Evolutionary conservation across 2,797 vertebrate genomes (phyloP), one percentile per base, ranked within the genome.

Genomic region (Lepus townsendii): DNA sequence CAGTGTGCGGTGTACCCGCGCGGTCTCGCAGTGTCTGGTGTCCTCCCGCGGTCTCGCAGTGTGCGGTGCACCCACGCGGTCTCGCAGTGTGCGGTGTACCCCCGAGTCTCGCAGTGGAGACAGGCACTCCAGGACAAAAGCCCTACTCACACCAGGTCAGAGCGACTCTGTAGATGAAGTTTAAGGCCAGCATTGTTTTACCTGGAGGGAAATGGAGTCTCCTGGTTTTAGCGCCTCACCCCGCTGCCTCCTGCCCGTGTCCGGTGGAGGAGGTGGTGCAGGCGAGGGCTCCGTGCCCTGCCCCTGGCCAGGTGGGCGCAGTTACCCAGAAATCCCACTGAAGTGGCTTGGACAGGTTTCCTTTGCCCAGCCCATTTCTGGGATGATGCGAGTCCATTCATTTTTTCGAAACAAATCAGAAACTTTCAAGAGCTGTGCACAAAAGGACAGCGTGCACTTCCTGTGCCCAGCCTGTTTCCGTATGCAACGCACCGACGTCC

Each of bases 191-290:
- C 12, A 62, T 6, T 3, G 27, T 88, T 69, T 68, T n/a, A 77
- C 22, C 80, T 1, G 4, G 22, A 89, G 35, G 20, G 50, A 92
- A 57, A 71, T 6, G 16, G 4, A 50, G 0, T 50, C 1, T 7
- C 3, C 0, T 6, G 0, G 6, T 9, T 3, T 19, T 47, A n/a
- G 2, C 26, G 47, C 52, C 68, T 66, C 1, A 0, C 26, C 54
- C 54, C 17, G 22, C 0, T 0, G 47, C n/a, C 63, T 27, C 24
- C 6, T 2, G 17, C 0, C 12, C 24, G 0, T 7, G 14, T 30
- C 80, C 52, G 5, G 4, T 10, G 8, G 19, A 75, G 2, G 42
- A 5, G 26, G 5, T 8, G 38, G n/a, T n/a, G 8, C 27, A 22
- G 72, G 19, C 17, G 3, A 6, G 5, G 42, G 0, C 14, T 30